Evolutionary conservation across 1,140 invertebrate species (phyloP).

Genomic region (Cotesia chilonis): DNA sequence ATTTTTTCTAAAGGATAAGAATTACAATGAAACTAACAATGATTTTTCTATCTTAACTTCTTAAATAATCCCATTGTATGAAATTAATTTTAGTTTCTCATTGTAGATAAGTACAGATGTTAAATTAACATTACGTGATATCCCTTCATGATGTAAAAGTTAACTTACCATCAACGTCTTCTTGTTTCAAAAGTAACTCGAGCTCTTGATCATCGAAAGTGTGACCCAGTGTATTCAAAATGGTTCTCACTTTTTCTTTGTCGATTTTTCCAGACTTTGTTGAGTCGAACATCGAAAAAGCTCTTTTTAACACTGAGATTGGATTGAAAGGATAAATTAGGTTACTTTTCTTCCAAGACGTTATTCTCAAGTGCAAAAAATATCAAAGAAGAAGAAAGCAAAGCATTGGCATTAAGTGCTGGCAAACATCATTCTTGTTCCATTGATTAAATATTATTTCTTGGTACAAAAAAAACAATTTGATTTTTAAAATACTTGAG

Average conservation of each 20-base stretch:
- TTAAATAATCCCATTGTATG: too few species aligned
- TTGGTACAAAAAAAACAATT: slow-evolving; percentile 11
- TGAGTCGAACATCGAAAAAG: slow-evolving; percentile 82
- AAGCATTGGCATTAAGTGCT: not conserved
- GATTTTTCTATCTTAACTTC: too few species aligned
- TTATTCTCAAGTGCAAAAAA: not conserved
- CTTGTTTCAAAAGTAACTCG: slow-evolving; percentile 72
- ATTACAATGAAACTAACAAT: too few species aligned
- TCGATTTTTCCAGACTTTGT: slow-evolving; percentile 76
- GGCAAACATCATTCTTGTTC: not conserved
- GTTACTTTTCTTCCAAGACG: too few species aligned
- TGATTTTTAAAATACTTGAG: slow-evolving; percentile 14
- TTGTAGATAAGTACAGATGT: not conserved
- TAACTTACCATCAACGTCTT: slow-evolving; percentile 73
- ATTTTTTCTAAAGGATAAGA: too few species aligned
- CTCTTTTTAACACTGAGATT: slow-evolving; percentile 71
- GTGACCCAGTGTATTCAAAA: slow-evolving; percentile 79
- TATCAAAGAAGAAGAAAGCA: slow-evolving; percentile 22
- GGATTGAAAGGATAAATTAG: too few species aligned
- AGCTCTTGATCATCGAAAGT: slow-evolving; percentile 77
- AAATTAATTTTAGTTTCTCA: too few species aligned
- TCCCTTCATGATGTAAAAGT: not conserved
- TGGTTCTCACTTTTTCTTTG: slow-evolving; percentile 78
- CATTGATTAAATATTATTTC: too few species aligned
- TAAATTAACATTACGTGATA: not conserved